These are phyloP conservation scores for Amblyopsis rosae DNA, from an alignment of 2,113 vertebrate genomes.

Conservation along the genomic window DNA sequence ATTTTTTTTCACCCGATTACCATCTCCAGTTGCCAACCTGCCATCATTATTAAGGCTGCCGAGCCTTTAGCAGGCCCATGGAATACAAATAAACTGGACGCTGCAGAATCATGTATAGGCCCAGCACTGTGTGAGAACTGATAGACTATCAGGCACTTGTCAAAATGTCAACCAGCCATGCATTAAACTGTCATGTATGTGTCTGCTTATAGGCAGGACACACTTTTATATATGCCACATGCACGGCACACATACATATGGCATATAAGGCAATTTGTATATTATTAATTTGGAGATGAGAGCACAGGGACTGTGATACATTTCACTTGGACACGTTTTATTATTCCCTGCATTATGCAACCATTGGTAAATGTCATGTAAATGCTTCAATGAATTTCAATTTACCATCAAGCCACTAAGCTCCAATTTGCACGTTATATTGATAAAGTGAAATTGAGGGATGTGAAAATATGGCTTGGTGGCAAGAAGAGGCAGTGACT, in stretches of 20 bases:
- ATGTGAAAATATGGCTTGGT: slow-evolving; percentile 37
- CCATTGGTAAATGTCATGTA: slow-evolving; percentile 69
- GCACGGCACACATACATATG: neutral
- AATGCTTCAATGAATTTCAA: slow-evolving; percentile 73
- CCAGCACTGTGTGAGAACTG: slow-evolving; percentile 1
- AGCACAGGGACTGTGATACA: slow-evolving; percentile 30
- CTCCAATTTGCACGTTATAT: slow-evolving; percentile 64
- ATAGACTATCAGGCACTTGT: neutral
- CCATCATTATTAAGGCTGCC: slow-evolving; percentile 47
- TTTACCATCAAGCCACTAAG: slow-evolving; percentile 64
- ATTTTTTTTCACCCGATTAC: slow-evolving; percentile 44
- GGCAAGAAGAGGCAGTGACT: slow-evolving; percentile 36
- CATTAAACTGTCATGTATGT: slow-evolving; percentile 14
- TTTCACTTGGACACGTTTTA: slow-evolving; percentile 63
- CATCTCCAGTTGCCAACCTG: slow-evolving; percentile 39
- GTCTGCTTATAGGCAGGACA: neutral
- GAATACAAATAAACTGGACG: slow-evolving; percentile 52
- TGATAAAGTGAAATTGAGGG: slow-evolving; percentile 67
- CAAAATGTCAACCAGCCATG: neutral
- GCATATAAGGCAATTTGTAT: neutral
- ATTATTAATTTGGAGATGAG: slow-evolving; percentile 47
- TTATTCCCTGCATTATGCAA: slow-evolving; percentile 60
- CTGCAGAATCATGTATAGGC: neutral
- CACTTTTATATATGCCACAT: slow-evolving; percentile 6
- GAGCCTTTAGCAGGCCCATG: slow-evolving; percentile 21